Evolutionary conservation across 2,113 vertebrate species (phyloP).

Genomic region (Pycnonotus jocosus): DNA sequence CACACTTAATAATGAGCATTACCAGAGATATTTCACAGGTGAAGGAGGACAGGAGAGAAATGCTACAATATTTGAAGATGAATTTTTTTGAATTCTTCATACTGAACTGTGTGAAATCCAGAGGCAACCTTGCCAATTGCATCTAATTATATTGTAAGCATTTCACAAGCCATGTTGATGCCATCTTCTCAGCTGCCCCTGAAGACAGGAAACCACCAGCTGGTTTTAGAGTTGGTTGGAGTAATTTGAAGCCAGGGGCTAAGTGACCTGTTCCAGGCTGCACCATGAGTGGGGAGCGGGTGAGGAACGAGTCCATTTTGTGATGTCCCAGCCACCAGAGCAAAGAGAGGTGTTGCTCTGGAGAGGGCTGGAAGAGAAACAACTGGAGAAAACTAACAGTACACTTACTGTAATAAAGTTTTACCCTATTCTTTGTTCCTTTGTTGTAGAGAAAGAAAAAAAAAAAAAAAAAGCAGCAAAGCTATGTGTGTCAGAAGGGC

Average conservation of each 20-base stretch:
- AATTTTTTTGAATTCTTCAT: not conserved
- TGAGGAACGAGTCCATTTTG: not conserved
- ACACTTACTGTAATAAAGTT: conserved; percentile 5
- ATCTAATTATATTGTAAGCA: not conserved
- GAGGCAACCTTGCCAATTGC: not conserved
- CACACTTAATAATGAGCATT: not conserved
- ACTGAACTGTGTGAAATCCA: not conserved
- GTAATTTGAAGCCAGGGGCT: not conserved
- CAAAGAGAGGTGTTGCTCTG: not conserved
- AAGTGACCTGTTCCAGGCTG: not conserved
- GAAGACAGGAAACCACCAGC: not conserved
- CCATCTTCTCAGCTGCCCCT: not conserved
- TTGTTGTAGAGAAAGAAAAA: not conserved
- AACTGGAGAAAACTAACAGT: not conserved
- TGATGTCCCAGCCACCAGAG: not conserved
- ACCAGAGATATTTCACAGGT: conserved; percentile 2
- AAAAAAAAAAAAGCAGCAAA: not conserved
- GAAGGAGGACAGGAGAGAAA: not conserved
- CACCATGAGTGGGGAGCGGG: rapidly evolving
- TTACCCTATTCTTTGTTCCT: conserved; percentile 19
- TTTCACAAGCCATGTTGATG: not conserved
- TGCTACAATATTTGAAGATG: not conserved
- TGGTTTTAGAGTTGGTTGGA: not conserved
- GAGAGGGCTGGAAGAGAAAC: not conserved
- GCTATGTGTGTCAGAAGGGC: conserved; percentile 15